phyloP scores from a whole-genome alignment of 1,140 invertebrate species.

The Acromyrmex charruanus region DNA sequence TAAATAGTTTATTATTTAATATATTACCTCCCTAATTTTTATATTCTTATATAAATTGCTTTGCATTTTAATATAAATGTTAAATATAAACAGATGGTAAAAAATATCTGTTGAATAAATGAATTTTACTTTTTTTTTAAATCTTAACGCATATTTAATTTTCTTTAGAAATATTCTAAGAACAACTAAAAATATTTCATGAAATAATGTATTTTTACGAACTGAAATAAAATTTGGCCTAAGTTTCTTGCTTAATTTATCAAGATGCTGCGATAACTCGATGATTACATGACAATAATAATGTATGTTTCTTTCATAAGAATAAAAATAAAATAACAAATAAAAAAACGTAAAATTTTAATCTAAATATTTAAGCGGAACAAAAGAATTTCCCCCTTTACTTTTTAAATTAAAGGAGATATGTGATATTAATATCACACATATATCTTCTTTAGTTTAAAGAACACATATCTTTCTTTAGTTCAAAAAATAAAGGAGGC shows the following conservation, averaged over 20 bases:
- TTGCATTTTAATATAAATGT: not conserved
- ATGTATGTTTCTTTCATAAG: not conserved
- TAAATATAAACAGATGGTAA: not conserved
- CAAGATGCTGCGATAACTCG: not conserved
- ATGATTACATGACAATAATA: not conserved
- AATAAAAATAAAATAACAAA: constrained; percentile 3
- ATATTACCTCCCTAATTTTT: not conserved
- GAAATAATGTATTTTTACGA: not conserved
- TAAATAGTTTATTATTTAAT: constrained; percentile 9
- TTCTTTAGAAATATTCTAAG: not conserved
- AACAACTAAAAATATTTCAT: not conserved
- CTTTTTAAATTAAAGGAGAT: not conserved
- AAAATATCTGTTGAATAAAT: not conserved
- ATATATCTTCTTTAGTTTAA: no score
- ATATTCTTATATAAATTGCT: not conserved
- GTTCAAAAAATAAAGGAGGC: no score
- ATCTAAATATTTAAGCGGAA: not conserved
- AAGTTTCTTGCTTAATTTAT: not conserved
- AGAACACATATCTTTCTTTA: no score
- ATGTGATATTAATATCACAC: not conserved
- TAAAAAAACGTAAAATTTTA: not conserved
- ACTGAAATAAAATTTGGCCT: not conserved
- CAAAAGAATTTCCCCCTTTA: not conserved
- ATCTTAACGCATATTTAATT: not conserved
- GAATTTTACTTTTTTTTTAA: not conserved